Percentiles rank a stretch among this genome's conserved stretches.
phyloP scores from a whole-genome alignment of 1,140 invertebrate genomes.

The Rhopalosiphum padi region DNA sequence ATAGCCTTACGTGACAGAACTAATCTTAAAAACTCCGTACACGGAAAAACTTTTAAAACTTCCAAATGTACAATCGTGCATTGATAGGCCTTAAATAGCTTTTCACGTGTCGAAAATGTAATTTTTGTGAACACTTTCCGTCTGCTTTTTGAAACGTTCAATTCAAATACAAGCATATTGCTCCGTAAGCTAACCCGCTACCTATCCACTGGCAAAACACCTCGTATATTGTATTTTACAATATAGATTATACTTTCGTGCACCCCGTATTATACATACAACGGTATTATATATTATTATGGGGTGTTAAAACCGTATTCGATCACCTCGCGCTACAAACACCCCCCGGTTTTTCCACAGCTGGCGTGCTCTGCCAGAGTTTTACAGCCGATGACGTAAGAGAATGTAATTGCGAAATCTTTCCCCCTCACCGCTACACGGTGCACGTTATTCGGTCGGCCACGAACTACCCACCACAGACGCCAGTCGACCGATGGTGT shows the following conservation, averaged over 20 bases:
- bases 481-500: background rate
- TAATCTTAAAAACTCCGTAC: background rate
- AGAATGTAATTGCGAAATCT: conserved; percentile 27
- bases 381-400: conserved; percentile 11
- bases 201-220: background rate
- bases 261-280: background rate
- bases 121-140: background rate
- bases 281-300: background rate
- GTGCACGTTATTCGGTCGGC: background rate
- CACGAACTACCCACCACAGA: background rate
- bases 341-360: background rate
- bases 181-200: background rate
- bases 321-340: background rate
- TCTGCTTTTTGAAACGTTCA: background rate
- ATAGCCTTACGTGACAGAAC: background rate
- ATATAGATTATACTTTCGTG: background rate
- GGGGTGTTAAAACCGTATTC: background rate
- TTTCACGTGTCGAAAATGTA: background rate
- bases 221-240: background rate
- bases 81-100: background rate
- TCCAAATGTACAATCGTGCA: background rate
- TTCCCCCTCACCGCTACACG: background rate
- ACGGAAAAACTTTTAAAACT: background rate
- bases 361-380: background rate
- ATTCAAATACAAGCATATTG: background rate